Evolutionary conservation across 2,113 vertebrate genomes (phyloP).

Genomic region (Neolamprologus sp.): DNA sequence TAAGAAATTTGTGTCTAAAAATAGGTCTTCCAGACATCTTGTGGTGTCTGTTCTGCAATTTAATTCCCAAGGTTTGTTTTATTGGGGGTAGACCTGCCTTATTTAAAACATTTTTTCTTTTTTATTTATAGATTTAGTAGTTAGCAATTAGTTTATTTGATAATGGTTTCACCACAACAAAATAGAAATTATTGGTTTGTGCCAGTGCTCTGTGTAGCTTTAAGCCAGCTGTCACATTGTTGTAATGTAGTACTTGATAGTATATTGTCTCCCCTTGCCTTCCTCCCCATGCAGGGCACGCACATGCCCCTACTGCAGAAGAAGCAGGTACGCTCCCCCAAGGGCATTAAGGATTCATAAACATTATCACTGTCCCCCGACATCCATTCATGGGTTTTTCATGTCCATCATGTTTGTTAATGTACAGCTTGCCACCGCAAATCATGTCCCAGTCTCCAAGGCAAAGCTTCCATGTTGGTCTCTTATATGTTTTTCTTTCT

Average conservation of each 20-base stretch:
- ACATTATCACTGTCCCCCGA: background rate
- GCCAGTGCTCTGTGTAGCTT: background rate
- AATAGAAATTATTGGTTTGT: background rate
- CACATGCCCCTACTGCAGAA: slow-evolving; percentile 74
- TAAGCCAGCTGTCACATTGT: background rate
- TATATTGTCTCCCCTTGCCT: slow-evolving; percentile 20
- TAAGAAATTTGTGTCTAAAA: background rate
- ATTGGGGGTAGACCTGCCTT: rapidly evolving
- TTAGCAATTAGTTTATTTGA: background rate
- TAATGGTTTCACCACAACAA: background rate
- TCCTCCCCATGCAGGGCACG: slow-evolving; percentile 61
- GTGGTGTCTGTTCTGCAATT: background rate
- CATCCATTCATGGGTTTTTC: background rate
- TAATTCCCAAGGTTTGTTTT: background rate
- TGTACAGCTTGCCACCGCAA: background rate
- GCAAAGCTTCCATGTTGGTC: background rate
- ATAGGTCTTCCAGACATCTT: background rate
- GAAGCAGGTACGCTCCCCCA: slow-evolving; percentile 68
- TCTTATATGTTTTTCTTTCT: background rate
- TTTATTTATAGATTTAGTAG: background rate
- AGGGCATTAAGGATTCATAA: background rate
- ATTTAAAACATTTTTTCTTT: background rate
- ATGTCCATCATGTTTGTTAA: slow-evolving; percentile 22
- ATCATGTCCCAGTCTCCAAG: background rate
- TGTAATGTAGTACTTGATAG: background rate